Conservation (phyloP, 1,140 invertebrate genomes). For the Drosophila burlai region DNA sequence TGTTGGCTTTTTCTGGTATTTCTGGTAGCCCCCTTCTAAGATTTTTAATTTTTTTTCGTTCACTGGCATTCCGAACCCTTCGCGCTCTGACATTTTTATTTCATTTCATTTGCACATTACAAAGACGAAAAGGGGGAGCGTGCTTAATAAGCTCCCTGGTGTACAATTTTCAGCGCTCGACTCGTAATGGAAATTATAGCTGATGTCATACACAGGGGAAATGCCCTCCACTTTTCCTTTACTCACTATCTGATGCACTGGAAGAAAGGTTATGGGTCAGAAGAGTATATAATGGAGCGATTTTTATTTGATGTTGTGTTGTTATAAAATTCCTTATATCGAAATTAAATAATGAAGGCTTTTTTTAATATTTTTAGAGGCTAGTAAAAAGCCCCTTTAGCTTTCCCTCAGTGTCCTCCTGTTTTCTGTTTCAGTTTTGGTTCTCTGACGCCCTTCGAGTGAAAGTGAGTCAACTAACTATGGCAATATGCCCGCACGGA, state of each 20-base stretch:
- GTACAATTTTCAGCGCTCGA: slow-evolving; percentile 81
- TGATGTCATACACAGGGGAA: slow-evolving; percentile 80
- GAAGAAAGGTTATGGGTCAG: neutral
- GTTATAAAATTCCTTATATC: neutral
- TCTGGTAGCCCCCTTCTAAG: neutral
- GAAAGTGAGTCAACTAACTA: slow-evolving; percentile 62
- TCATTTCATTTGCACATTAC: slow-evolving; percentile 81
- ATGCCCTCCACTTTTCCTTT: slow-evolving; percentile 16
- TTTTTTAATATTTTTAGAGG: neutral
- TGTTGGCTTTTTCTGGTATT: slow-evolving; percentile 13
- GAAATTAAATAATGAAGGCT: no score
- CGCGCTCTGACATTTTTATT: slow-evolving; percentile 61
- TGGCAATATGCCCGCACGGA: slow-evolving; percentile 34
- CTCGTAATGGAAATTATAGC: slow-evolving; percentile 83
- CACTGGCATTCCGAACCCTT: slow-evolving; percentile 6
- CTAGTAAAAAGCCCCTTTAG: neutral
- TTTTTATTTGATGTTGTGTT: neutral
- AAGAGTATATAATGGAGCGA: rapidly evolving
- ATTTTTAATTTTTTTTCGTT: slow-evolving; percentile 16
- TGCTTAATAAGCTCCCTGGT: slow-evolving; percentile 81
- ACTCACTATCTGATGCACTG: slow-evolving; percentile 7
- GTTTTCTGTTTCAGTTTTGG: slow-evolving; percentile 37
- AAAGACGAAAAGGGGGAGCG: slow-evolving; percentile 8
- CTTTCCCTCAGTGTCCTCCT: neutral
- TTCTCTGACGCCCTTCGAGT: slow-evolving; percentile 42